Evolutionary conservation across 1,140 invertebrate genomes (phyloP).

Genomic region (Magallana angulata): DNA sequence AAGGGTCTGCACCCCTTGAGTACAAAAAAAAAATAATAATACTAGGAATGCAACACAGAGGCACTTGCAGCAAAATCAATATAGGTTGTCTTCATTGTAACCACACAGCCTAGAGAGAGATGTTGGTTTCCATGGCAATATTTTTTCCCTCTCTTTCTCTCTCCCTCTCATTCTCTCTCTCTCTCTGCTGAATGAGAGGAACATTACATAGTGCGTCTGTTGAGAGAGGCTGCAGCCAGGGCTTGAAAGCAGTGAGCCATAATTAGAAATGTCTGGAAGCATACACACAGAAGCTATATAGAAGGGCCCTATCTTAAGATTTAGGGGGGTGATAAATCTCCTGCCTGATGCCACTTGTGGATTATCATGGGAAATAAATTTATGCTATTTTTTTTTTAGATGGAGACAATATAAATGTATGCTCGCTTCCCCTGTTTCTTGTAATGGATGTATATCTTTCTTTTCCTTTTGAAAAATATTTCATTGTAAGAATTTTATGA

Average conservation of each 20-base stretch:
- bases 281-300: not conserved
- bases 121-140: constrained; percentile 17
- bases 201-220: not conserved
- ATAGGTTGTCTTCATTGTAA: constrained; percentile 13
- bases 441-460: not conserved
- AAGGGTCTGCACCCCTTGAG: not conserved
- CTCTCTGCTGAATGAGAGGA: not conserved
- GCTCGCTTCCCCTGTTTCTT: not conserved
- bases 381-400: not conserved
- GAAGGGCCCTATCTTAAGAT: not conserved
- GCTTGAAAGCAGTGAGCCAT: constrained; percentile 8
- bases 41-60: constrained; percentile 32
- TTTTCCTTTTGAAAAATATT: not conserved
- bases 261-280: constrained; percentile 29
- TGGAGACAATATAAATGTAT: not conserved
- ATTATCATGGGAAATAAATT: constrained; percentile 36
- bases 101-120: constrained; percentile 20
- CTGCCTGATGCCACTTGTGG: not conserved
- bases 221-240: not conserved
- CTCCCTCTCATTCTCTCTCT: constrained; percentile 1
- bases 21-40: constrained; percentile 1
- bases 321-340: constrained; percentile 30
- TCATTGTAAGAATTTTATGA: not conserved
- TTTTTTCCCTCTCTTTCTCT: constrained; percentile 22
- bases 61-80: constrained; percentile 30